These are phyloP conservation scores for Brassicogethes aeneus DNA, from an alignment of 2,888 invertebrate genomes.

Conservation along the genomic window DNA sequence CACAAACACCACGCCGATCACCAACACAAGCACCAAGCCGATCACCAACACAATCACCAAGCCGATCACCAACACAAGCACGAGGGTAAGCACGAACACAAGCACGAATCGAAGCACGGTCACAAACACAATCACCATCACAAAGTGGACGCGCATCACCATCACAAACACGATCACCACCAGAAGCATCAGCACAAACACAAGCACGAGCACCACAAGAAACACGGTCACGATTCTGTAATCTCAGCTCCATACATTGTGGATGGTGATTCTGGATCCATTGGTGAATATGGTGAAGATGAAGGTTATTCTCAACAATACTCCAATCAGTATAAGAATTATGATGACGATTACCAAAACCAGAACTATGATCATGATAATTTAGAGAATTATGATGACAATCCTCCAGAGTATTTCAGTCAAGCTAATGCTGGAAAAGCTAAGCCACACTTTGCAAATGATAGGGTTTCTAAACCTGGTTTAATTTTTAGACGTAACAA, in stretches of 20 bases:
- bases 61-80: not conserved
- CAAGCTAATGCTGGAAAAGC: not conserved
- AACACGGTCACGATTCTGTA: not conserved
- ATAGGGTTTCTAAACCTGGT: not conserved
- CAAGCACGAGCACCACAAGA: not conserved
- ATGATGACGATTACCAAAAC: not conserved
- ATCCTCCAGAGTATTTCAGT: not conserved
- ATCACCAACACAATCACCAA: not conserved
- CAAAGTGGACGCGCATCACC: not conserved
- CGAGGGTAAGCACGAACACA: not conserved
- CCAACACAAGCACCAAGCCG: not conserved
- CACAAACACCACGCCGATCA: not conserved
- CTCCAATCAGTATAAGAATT: not conserved
- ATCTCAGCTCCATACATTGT: not conserved
- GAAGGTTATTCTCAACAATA: not conserved
- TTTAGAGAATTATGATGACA: not conserved
- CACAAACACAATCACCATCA: conserved; percentile 1
- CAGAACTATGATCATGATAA: not conserved
- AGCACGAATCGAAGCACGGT: not conserved
- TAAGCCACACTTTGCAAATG: not conserved
- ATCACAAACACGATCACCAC: not conserved
- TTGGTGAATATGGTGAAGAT: not conserved
- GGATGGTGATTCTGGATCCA: not conserved
- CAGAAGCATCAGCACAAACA: conserved; percentile 1
- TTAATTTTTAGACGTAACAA: too few species aligned